Conservation (phyloP, 2,888 invertebrate species). For the Campoplex nolae region DNA sequence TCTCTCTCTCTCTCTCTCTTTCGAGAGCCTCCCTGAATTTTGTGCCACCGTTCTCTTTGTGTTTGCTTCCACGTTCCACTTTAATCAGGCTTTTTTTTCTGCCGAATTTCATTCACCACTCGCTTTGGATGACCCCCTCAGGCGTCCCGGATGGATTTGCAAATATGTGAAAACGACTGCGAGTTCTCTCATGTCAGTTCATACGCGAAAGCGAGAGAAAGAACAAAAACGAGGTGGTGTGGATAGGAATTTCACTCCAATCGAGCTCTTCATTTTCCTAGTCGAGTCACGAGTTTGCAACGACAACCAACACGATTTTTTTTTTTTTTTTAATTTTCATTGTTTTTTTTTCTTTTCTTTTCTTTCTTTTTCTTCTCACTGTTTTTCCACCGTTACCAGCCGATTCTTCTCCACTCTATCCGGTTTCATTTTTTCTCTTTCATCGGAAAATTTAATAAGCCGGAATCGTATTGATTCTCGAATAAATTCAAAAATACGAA, state of each 20-base stretch:
- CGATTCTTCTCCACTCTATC: background rate
- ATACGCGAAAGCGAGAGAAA: conserved; percentile 16
- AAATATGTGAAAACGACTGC: conserved; percentile 56
- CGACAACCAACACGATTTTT: conserved; percentile 27
- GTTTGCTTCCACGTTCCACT: conserved; percentile 43
- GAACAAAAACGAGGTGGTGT: conserved; percentile 27
- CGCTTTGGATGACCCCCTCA: conserved; percentile 37
- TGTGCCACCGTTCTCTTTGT: conserved; percentile 29
- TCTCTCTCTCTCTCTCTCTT: conserved; percentile 17
- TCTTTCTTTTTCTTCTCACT: background rate
- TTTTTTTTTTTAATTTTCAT: conserved; percentile 31
- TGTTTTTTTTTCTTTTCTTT: background rate
- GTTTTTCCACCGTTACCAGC: background rate
- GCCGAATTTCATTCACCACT: conserved; percentile 50
- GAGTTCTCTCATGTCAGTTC: conserved; percentile 29
- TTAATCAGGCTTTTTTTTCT: conserved; percentile 56
- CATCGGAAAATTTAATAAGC: conserved; percentile 45
- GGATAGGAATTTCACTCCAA: conserved; percentile 63
- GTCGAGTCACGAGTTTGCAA: conserved; percentile 57
- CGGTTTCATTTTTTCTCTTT: background rate
- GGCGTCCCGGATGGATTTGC: conserved; percentile 43
- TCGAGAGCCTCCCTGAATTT: conserved; percentile 25
- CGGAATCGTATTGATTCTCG: conserved; percentile 38
- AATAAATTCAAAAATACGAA: conserved; percentile 21
- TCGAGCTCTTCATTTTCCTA: conserved; percentile 58